These are phyloP conservation scores for Chroicocephalus ridibundus DNA, from an alignment of 2,113 vertebrate genomes.

Conservation along the genomic window DNA sequence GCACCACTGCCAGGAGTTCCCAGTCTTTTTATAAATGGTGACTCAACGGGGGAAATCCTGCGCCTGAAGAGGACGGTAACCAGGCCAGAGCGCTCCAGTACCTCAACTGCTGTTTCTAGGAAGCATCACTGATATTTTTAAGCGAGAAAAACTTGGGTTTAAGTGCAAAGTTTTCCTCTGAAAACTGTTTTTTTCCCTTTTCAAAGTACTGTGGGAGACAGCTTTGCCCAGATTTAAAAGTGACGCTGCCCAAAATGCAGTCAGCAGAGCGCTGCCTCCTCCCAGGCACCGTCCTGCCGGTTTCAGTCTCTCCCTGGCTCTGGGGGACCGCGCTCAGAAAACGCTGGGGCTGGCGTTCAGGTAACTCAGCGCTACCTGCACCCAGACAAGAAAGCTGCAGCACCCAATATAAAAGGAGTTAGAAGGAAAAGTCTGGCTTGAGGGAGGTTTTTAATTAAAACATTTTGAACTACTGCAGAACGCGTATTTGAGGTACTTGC, in stretches of 20 bases:
- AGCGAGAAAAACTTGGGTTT: not conserved
- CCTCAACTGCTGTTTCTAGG: not conserved
- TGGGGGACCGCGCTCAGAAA: not conserved
- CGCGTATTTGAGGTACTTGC: not conserved
- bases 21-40: not conserved
- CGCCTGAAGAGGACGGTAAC: not conserved
- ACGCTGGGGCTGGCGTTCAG: not conserved
- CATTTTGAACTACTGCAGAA: not conserved
- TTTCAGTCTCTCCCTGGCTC: not conserved
- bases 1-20: not conserved
- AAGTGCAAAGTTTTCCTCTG: not conserved
- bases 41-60: constrained; percentile 11
- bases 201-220: not conserved
- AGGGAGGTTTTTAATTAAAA: not conserved
- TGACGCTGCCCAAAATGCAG: not conserved
- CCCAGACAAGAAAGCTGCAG: not conserved
- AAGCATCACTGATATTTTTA: not conserved
- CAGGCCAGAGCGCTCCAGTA: not conserved
- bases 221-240: not conserved
- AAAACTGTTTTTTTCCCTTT: not conserved
- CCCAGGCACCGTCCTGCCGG: not conserved
- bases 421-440: not conserved
- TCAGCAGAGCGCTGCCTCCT: not conserved
- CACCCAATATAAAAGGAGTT: not conserved
- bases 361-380: not conserved